Evolutionary conservation across 2,888 invertebrate genomes (phyloP).

Genomic region (Labia minor): DNA sequence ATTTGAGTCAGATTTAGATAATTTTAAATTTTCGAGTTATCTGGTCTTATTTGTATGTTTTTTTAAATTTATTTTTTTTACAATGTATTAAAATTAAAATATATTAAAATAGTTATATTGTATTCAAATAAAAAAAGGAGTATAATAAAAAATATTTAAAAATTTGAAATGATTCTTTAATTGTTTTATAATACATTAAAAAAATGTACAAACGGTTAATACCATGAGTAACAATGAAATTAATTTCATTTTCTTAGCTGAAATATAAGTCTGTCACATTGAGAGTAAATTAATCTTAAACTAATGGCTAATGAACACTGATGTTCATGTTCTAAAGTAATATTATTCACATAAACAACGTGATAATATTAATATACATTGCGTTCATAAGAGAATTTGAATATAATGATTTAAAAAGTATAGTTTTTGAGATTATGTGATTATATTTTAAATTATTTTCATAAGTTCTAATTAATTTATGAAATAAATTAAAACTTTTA

Average conservation of each 20-base stretch:
- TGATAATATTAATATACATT: background rate
- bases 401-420: too few species aligned
- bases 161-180: conserved; percentile 2
- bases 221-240: background rate
- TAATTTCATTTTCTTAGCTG: background rate
- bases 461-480: background rate
- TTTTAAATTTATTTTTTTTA: too few species aligned
- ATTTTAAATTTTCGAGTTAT: too few species aligned
- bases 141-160: background rate
- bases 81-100: too few species aligned
- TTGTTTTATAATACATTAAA: background rate
- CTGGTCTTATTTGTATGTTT: too few species aligned
- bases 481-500: background rate
- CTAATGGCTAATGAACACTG: background rate
- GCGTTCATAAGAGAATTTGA: too few species aligned
- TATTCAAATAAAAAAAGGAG: too few species aligned
- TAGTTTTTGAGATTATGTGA: background rate
- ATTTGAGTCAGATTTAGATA: too few species aligned
- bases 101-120: too few species aligned
- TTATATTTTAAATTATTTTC: background rate
- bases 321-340: background rate
- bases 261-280: background rate
- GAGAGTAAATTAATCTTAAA: background rate
- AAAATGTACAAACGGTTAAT: conserved; percentile 2
- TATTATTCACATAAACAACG: background rate